Percentiles rank a stretch among this genome's conserved stretches.
Conservation (phyloP, 2,888 invertebrate species). For the Andrena minutula region DNA sequence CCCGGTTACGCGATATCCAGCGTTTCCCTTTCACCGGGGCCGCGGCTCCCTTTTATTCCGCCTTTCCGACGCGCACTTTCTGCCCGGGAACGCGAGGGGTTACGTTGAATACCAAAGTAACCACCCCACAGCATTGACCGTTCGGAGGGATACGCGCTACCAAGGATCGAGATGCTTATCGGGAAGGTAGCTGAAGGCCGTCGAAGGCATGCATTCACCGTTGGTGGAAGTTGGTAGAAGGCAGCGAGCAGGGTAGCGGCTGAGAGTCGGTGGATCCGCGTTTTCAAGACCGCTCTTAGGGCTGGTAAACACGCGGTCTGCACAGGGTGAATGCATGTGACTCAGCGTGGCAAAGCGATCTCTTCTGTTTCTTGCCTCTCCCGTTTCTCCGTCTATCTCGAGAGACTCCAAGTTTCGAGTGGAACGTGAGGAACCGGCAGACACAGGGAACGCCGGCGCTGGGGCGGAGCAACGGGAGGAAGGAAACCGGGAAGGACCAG, state of each 20-base stretch:
- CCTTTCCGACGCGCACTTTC: constrained; percentile 38
- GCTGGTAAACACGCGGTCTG: constrained; percentile 54
- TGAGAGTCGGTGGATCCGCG: constrained; percentile 30
- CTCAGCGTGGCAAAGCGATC: constrained; percentile 62
- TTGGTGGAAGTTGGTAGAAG: not conserved
- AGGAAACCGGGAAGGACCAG: constrained; percentile 34
- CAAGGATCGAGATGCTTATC: constrained; percentile 52
- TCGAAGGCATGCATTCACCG: constrained; percentile 1
- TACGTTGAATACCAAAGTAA: constrained; percentile 60
- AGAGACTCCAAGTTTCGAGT: constrained; percentile 61
- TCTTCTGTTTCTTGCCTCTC: constrained; percentile 43
- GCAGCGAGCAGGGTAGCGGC: constrained; percentile 12
- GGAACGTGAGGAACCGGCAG: constrained; percentile 55
- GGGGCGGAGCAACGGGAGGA: constrained; percentile 1
- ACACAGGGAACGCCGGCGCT: constrained; percentile 4
- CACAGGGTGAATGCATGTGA: constrained; percentile 50
- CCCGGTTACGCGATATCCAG: constrained; percentile 55
- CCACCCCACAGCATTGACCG: constrained; percentile 48
- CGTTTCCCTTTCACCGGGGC: constrained; percentile 50
- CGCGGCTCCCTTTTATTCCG: constrained; percentile 53
- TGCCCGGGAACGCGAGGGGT: constrained; percentile 26
- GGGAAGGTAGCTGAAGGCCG: constrained; percentile 36
- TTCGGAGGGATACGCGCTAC: constrained; percentile 31
- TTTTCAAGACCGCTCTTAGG: constrained; percentile 35
- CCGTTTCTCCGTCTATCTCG: not conserved